These are phyloP conservation scores for Poecilia wingei DNA, from an alignment of 2,797 vertebrate genomes.

Conservation along the genomic window DNA sequence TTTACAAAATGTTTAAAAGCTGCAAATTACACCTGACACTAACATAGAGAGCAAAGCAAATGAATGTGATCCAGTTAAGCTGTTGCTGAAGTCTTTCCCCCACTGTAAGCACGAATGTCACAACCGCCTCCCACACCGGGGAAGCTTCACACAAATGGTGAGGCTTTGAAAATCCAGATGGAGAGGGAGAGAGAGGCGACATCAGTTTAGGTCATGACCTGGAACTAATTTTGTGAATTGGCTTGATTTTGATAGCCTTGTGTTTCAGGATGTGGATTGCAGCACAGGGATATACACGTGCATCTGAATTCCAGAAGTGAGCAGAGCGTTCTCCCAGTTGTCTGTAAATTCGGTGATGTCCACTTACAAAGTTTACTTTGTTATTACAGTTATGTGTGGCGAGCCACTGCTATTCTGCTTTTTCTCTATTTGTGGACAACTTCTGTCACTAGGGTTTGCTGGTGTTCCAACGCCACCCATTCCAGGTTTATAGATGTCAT, in stretches of 20 bases:
- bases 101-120: conserved; percentile 27
- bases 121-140: conserved; percentile 44
- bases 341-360: neutral
- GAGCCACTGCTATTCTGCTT: neutral
- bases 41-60: conserved; percentile 24
- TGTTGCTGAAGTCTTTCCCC: conserved; percentile 39
- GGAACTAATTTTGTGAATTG: conserved; percentile 67
- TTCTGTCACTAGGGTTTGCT: neutral
- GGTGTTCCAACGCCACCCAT: neutral
- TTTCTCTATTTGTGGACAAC: neutral
- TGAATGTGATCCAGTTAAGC: conserved; percentile 30
- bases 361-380: neutral
- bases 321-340: neutral
- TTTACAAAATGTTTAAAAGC: conserved; percentile 19
- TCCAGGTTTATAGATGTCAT: neutral
- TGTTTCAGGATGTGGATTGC: conserved; percentile 31
- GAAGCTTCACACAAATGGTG: conserved; percentile 47
- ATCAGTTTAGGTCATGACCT: conserved; percentile 61
- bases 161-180: conserved; percentile 58
- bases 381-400: neutral
- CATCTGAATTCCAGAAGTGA: conserved; percentile 11
- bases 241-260: conserved; percentile 44
- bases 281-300: conserved; percentile 15
- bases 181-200: conserved; percentile 45
- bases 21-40: conserved; percentile 14